Evolutionary conservation across 53 echinoderm and acorn worm species (phyloP).

Genomic region (Zoroaster sp.): DNA sequence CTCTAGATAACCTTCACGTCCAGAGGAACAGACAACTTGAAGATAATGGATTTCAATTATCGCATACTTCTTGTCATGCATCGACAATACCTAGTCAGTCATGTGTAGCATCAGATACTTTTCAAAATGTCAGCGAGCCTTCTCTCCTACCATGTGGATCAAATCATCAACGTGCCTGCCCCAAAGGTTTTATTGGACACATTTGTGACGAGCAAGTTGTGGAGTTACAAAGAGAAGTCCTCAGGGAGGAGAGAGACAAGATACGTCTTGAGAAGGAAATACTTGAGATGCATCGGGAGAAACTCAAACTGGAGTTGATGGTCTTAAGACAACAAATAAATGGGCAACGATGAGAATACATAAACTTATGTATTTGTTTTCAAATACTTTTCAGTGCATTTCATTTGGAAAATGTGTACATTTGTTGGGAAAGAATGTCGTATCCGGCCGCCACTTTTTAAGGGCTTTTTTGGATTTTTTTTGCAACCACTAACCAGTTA

Average conservation of each 20-base stretch:
- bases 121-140: background rate
- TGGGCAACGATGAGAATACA: background rate
- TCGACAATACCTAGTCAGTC: background rate
- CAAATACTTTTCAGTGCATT: too few species aligned
- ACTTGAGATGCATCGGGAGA: conserved; percentile 33
- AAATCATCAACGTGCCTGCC: background rate
- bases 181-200: background rate
- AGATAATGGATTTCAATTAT: background rate
- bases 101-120: background rate
- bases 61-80: background rate
- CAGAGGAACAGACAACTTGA: background rate
- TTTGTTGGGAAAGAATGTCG: too few species aligned
- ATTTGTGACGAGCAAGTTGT: conserved; percentile 22
- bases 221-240: conserved; percentile 13
- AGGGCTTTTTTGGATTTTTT: too few species aligned
- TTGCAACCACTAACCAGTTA: too few species aligned
- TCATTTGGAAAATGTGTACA: too few species aligned
- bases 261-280: conserved; percentile 48
- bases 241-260: conserved; percentile 48
- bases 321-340: conserved; percentile 13
- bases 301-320: conserved; percentile 45
- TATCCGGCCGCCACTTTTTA: too few species aligned
- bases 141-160: background rate
- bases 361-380: background rate
- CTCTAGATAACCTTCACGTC: background rate